Conservation (phyloP, 2,113 vertebrate species). For the Aegithalos caudatus region DNA sequence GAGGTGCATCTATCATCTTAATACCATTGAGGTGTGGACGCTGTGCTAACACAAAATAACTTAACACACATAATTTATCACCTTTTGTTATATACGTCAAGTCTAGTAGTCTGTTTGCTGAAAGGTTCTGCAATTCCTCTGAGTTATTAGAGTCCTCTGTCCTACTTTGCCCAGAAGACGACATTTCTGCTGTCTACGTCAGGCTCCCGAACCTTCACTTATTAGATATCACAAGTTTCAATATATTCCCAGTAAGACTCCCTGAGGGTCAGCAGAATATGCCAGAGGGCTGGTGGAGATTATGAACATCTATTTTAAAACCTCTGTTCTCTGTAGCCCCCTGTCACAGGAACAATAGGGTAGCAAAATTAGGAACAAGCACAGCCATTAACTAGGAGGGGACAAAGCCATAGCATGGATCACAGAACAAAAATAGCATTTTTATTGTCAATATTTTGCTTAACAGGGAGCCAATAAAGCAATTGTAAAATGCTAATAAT, state of each 20-base stretch:
- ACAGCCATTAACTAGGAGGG: slow-evolving; percentile 41
- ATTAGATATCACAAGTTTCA: slow-evolving; percentile 63
- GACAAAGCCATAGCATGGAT: slow-evolving; percentile 27
- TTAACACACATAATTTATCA: slow-evolving; percentile 27
- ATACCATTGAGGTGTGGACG: neutral
- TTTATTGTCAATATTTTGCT: slow-evolving; percentile 74
- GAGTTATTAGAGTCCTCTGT: slow-evolving; percentile 55
- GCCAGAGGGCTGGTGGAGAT: slow-evolving; percentile 66
- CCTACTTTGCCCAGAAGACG: slow-evolving; percentile 21
- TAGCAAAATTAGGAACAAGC: slow-evolving; percentile 51
- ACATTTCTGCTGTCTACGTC: slow-evolving; percentile 49
- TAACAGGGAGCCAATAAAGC: slow-evolving; percentile 71
- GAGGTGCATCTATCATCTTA: slow-evolving; percentile 3
- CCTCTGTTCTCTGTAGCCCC: slow-evolving; percentile 35
- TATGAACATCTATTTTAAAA: slow-evolving; percentile 70
- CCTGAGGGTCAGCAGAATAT: slow-evolving; percentile 63
- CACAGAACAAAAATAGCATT: slow-evolving; percentile 63
- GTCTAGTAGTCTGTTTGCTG: slow-evolving; percentile 35
- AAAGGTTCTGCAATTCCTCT: slow-evolving; percentile 35
- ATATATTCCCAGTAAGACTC: slow-evolving; percentile 66
- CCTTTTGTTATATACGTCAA: slow-evolving; percentile 31
- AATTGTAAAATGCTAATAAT: slow-evolving; percentile 49
- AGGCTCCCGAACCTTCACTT: slow-evolving; percentile 63
- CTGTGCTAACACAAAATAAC: slow-evolving; percentile 12
- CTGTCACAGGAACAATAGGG: slow-evolving; percentile 65